Base-by-base conservation (phyloP, 2,888 invertebrate genomes). In the Agelastica alni region DNA sequence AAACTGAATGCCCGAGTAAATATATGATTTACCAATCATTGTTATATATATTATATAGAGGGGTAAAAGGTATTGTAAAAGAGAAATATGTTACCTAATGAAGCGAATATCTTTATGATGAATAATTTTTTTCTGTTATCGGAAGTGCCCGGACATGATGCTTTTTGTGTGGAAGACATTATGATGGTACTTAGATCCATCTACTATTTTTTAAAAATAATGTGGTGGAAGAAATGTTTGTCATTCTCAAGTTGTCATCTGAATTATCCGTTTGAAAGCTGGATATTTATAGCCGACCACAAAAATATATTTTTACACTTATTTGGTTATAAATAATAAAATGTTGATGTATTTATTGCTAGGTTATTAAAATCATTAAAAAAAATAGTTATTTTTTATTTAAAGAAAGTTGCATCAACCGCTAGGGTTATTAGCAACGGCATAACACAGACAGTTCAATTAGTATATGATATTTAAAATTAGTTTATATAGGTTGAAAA, bases 21-120 rank as follows among this genome's bases (percentile, higher is more conserved):
- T 64, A 61, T 60, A 64, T 59, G 59, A 61, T 63, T 59, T 61
- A 59, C 52, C 53, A 57, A 58, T 55, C 55, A 59, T 63, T 63
- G 62, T 61, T 57, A 54, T 51, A 56, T 58, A 58, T 61, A 59
- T 58, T n/a, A n/a, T n/a, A n/a, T n/a, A n/a, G n/a, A n/a, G 60
- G 65, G 65, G 62, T 62, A 60, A 59, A 59, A 55, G 45, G 56
- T 51, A 56, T 56, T 56, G 56, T 53, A 7, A 22, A 30, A 30
- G 26, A 51, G 37, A 39, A 51, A 51, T 52, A 56, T 52, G 43
- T 49, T 52, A 46, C 42, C 58, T 58, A 61, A 61, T 61, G 58
- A 58, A 61, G 54, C 61, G 58, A 16, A 59, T 42, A 53, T 58
- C 53, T 61, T 55, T 54, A 61, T 58, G 58, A 58, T 52, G 31